These are phyloP conservation scores for Motacilla alba DNA, from an alignment of 2,113 vertebrate species.

Conservation along the genomic window DNA sequence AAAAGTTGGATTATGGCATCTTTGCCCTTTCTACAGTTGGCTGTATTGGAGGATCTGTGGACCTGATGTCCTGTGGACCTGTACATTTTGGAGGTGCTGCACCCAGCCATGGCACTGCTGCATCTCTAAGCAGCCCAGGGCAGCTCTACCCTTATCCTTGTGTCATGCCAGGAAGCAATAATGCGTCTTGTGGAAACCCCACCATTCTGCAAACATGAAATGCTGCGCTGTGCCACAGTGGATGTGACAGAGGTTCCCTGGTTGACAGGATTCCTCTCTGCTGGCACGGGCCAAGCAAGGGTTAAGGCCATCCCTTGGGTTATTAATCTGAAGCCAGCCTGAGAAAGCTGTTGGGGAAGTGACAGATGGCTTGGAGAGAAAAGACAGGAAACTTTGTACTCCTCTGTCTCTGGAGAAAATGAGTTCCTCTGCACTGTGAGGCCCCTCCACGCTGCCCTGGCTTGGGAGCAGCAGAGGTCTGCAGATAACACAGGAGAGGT, in stretches of 20 bases:
- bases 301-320: slow-evolving; percentile 22
- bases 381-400: slow-evolving; percentile 57
- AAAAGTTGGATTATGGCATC: background rate
- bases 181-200: background rate
- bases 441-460: background rate
- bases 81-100: background rate
- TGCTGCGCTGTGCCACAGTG: background rate
- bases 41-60: background rate
- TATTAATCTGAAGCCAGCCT: slow-evolving; percentile 9
- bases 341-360: background rate
- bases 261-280: background rate
- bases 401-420: slow-evolving; percentile 35
- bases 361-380: slow-evolving; percentile 50
- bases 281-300: background rate
- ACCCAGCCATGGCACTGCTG: background rate
- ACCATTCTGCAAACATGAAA: background rate
- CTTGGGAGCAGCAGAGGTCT: slow-evolving; percentile 17
- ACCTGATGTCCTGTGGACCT: background rate
- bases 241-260: background rate
- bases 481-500: slow-evolving; percentile 26
- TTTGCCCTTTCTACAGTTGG: background rate
- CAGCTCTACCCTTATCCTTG: background rate
- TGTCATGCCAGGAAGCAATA: background rate
- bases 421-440: background rate
- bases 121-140: background rate